Percentiles rank a stretch among this genome's conserved stretches.
Conservation (phyloP, 2,888 invertebrate genomes). For the Thyatira batis region DNA sequence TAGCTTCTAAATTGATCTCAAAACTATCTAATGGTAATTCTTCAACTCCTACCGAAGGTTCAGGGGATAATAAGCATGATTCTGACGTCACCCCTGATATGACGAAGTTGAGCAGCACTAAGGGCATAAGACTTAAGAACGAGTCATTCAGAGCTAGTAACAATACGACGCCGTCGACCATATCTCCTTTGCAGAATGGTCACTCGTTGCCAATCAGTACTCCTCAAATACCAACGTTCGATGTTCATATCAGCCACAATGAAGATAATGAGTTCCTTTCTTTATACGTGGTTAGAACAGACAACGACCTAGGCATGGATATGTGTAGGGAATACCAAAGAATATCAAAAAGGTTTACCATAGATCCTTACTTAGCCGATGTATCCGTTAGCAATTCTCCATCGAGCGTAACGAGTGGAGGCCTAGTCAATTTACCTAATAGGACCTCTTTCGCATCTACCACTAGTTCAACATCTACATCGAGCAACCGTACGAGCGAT, state of each 20-base stretch:
- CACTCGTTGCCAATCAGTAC: constrained; percentile 67
- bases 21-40: constrained; percentile 77
- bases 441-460: constrained; percentile 73
- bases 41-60: constrained; percentile 67
- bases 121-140: constrained; percentile 58
- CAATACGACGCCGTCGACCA: constrained; percentile 73
- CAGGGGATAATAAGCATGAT: constrained; percentile 42
- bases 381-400: constrained; percentile 72
- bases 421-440: constrained; percentile 68
- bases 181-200: constrained; percentile 75
- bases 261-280: constrained; percentile 76
- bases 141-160: constrained; percentile 70
- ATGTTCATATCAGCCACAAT: constrained; percentile 69
- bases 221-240: constrained; percentile 70
- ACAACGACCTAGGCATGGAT: constrained; percentile 73
- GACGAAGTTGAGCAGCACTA: constrained; percentile 51
- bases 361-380: constrained; percentile 74
- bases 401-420: constrained; percentile 74
- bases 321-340: constrained; percentile 77
- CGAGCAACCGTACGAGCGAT: constrained; percentile 73
- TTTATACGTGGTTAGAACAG: constrained; percentile 69
- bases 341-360: constrained; percentile 71
- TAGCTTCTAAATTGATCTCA: constrained; percentile 68
- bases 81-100: constrained; percentile 71
- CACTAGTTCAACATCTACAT: constrained; percentile 65